phyloP scores from a whole-genome alignment of 37 sponge, comb jelly and placozoan species.

The Mnemiopsis leidyi region DNA sequence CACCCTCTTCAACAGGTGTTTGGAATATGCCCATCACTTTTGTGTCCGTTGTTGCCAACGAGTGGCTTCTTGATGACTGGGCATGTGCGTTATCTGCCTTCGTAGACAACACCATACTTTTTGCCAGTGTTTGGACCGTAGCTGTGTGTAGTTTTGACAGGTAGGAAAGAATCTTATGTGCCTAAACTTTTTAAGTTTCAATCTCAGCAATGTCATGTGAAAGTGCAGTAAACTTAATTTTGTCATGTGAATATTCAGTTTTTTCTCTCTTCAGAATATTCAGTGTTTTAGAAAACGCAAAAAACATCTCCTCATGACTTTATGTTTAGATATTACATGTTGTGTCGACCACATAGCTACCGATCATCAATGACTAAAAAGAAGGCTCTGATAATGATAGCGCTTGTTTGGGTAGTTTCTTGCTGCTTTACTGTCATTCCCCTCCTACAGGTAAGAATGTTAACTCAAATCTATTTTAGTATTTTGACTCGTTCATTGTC shows the following conservation, averaged over 20 bases:
- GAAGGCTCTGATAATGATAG: conserved; percentile 46
- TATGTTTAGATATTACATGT: conserved; percentile 43
- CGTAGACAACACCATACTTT: conserved; percentile 52
- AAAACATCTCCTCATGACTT: no score
- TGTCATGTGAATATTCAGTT: no score
- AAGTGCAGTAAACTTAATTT: no score
- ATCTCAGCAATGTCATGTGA: no score
- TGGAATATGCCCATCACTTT: conserved; percentile 62
- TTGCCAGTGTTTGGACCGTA: conserved; percentile 65
- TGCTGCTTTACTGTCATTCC: conserved; percentile 56
- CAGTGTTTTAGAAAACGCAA: no score
- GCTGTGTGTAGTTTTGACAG: conserved; percentile 63
- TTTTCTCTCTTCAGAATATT: no score
- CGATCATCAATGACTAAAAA: conserved; percentile 45
- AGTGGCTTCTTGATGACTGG: conserved; percentile 21
- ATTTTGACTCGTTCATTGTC: no score
- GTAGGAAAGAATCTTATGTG: not conserved
- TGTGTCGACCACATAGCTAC: conserved; percentile 59
- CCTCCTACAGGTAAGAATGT: conserved; percentile 23
- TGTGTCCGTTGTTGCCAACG: conserved; percentile 46
- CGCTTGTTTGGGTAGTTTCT: not conserved
- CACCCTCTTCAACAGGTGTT: no score
- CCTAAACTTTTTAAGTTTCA: no score
- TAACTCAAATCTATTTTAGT: no score
- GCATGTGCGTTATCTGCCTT: conserved; percentile 42